A percentile compares a stretch with the other conserved stretches of the same genome.
phyloP scores from a whole-genome alignment of 30 jellyfish, hydroid and myxozoan genomes.

The Chrysaora quinquecirrha region DNA sequence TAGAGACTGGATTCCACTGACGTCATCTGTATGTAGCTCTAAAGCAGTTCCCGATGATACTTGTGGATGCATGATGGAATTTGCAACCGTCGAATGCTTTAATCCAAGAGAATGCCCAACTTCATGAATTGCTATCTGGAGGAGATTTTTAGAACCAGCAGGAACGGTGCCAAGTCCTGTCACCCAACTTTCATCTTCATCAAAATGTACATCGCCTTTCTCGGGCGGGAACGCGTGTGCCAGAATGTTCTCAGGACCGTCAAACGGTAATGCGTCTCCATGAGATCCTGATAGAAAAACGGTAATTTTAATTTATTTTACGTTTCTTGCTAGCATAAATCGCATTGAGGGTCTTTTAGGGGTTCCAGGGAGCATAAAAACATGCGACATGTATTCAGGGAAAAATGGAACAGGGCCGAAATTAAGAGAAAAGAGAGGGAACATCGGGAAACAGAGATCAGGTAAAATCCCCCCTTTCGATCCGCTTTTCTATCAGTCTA shows the following conservation, averaged over 20 bases:
- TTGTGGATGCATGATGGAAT: conserved; percentile 61
- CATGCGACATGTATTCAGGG: no score
- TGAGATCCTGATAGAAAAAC: conserved; percentile 42
- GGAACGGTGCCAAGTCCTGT: conserved; percentile 41
- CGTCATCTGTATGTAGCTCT: conserved; percentile 69
- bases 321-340: no score
- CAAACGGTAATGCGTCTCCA: conserved; percentile 88
- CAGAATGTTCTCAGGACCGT: conserved; percentile 82
- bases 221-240: conserved; percentile 94
- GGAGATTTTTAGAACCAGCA: conserved; percentile 47
- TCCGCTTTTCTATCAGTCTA: no score
- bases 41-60: conserved; percentile 13
- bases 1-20: conserved; percentile 71
- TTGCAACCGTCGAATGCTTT: conserved; percentile 57
- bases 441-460: no score
- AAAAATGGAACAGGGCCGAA: no score
- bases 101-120: conserved; percentile 86
- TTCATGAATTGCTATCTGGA: conserved; percentile 76
- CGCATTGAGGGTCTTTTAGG: no score
- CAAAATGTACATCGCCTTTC: conserved; percentile 86
- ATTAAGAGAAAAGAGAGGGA: no score
- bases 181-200: conserved; percentile 91
- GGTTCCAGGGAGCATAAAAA: no score
- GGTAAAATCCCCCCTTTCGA: no score
- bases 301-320: no score